Evolutionary conservation across 35 echinoderm and acorn worm genomes (phyloP).

Genomic region (Lytechinus variegatus): DNA sequence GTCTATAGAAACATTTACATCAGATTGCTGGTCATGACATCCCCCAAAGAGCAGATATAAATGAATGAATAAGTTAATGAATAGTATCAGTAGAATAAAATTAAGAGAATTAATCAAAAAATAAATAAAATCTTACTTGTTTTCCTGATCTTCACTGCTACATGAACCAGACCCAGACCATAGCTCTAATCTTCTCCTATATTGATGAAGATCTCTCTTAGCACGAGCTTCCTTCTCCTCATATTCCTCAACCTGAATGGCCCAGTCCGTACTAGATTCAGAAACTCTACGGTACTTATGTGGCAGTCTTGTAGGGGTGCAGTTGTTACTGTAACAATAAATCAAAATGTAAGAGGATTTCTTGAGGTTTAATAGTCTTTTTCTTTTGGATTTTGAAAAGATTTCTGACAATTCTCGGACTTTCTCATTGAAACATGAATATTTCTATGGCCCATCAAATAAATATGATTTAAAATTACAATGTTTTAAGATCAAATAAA

Average conservation of each 20-base stretch:
- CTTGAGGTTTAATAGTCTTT: no score
- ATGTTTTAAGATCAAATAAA: no score
- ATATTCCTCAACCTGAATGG: conserved; percentile 73
- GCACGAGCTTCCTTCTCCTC: conserved; percentile 56
- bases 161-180: conserved; percentile 52
- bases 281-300: background rate
- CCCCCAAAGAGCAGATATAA: no score
- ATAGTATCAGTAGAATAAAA: background rate
- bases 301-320: conserved; percentile 46
- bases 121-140: conserved; percentile 30
- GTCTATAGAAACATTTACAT: no score
- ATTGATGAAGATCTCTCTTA: conserved; percentile 54
- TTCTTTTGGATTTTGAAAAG: no score
- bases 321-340: background rate
- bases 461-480: no score
- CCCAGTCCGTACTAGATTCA: conserved; percentile 77
- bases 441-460: no score
- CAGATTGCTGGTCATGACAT: no score
- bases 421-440: no score
- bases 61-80: no score
- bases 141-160: conserved; percentile 52
- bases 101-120: background rate
- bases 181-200: conserved; percentile 66
- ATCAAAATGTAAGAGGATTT: no score
- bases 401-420: no score